Conservation (phyloP, 2,113 vertebrate species). For the Neotoma lepida region DNA sequence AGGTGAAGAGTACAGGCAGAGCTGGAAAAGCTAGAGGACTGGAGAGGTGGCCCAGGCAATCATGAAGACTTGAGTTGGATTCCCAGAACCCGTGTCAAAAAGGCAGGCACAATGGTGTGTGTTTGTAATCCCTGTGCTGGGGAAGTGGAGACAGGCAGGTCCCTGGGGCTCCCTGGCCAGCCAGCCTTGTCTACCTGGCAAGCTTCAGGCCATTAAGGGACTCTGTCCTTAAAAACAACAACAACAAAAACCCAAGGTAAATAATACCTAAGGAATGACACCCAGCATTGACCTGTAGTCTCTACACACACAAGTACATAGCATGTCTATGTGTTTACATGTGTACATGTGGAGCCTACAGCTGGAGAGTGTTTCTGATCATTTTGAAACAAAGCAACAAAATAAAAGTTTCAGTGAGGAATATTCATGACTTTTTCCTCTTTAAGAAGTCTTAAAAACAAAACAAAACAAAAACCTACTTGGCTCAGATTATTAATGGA, state of each 20-base stretch:
- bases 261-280: background rate
- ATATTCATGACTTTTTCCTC: background rate
- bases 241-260: background rate
- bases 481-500: background rate
- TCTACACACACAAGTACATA: background rate
- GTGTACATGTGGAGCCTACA: background rate
- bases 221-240: background rate
- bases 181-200: background rate
- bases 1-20: background rate
- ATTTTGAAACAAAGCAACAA: background rate
- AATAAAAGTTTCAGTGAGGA: background rate
- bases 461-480: accelerated
- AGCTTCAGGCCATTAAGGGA: background rate
- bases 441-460: background rate
- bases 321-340: background rate
- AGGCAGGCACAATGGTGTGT: background rate
- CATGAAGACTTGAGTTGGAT: background rate
- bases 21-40: background rate
- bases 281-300: background rate
- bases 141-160: background rate
- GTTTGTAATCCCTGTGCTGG: background rate
- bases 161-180: background rate
- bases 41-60: background rate
- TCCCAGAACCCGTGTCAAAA: background rate
- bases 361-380: background rate